These are phyloP conservation scores for Halocynthia aurantium DNA, from an alignment of 23 tunicate genomes.

Conservation along the genomic window DNA sequence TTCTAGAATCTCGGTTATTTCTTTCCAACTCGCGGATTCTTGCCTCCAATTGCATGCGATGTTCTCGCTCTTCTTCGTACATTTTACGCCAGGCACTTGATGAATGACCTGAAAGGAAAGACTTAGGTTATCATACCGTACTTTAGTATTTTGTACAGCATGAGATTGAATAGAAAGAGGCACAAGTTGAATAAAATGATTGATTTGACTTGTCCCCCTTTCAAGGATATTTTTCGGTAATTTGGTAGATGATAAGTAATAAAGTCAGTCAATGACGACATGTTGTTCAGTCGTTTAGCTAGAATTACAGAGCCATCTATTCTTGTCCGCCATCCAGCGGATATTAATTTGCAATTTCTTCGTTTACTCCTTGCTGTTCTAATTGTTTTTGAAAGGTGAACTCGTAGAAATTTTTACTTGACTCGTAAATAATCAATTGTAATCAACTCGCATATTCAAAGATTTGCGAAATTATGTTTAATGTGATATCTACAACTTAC, in stretches of 20 bases:
- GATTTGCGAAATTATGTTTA: no score
- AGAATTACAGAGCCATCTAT: no score
- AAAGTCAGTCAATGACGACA: not conserved
- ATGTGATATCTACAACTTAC: not conserved
- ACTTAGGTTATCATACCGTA: no score
- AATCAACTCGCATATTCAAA: no score
- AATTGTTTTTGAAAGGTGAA: no score
- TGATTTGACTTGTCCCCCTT: slow-evolving; percentile 3
- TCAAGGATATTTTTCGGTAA: not conserved
- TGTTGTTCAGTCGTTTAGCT: no score
- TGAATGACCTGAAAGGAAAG: slow-evolving; percentile 4
- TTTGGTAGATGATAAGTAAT: not conserved
- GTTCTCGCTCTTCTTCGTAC: slow-evolving; percentile 32
- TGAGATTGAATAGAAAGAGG: not conserved
- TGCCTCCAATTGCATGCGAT: slow-evolving; percentile 24
- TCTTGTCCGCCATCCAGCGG: no score
- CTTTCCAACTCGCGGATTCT: slow-evolving; percentile 20
- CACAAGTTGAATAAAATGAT: not conserved
- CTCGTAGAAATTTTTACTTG: no score
- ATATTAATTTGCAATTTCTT: no score
- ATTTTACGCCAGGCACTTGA: slow-evolving; percentile 27
- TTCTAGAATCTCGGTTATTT: not conserved
- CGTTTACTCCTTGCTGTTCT: no score
- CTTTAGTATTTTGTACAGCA: not conserved
- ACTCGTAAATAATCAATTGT: no score